phyloP scores from a whole-genome alignment of 2,888 invertebrate genomes.

The Cordilura impudica region DNA sequence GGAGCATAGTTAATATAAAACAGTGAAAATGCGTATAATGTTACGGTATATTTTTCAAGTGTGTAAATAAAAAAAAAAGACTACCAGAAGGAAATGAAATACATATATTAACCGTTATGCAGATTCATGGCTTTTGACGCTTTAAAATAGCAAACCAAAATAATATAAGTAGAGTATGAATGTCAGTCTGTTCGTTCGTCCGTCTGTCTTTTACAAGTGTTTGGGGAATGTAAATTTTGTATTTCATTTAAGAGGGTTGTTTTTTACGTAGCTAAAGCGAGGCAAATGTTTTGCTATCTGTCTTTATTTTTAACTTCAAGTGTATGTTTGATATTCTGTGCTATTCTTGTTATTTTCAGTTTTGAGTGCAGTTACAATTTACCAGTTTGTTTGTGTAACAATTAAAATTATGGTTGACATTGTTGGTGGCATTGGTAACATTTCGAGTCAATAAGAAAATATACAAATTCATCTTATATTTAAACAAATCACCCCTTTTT shows the following conservation, averaged over 20 bases:
- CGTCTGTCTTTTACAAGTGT: neutral
- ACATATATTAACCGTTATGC: constrained; percentile 31
- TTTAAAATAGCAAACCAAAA: constrained; percentile 22
- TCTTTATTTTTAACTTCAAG: constrained; percentile 32
- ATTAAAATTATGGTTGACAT: constrained; percentile 59
- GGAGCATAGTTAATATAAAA: neutral
- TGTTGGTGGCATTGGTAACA: constrained; percentile 26
- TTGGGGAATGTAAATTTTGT: constrained; percentile 10
- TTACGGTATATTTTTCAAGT: constrained; percentile 5
- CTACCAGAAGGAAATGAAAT: constrained; percentile 7
- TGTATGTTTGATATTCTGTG: neutral
- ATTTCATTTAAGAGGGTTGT: constrained; percentile 50
- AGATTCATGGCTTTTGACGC: constrained; percentile 42
- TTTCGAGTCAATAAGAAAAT: neutral
- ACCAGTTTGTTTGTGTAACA: constrained; percentile 53
- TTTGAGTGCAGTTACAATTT: constrained; percentile 23
- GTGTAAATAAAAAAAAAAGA: neutral
- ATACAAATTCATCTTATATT: no score
- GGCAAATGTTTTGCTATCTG: constrained; percentile 35
- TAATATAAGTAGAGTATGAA: constrained; percentile 4
- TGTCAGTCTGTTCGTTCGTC: neutral
- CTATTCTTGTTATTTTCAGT: constrained; percentile 5
- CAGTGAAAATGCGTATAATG: constrained; percentile 12
- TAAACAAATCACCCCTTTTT: neutral
- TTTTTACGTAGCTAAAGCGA: constrained; percentile 25